Evolutionary conservation across 1,140 invertebrate genomes (phyloP).

Genomic region (Macrosteles quadrilineatus): DNA sequence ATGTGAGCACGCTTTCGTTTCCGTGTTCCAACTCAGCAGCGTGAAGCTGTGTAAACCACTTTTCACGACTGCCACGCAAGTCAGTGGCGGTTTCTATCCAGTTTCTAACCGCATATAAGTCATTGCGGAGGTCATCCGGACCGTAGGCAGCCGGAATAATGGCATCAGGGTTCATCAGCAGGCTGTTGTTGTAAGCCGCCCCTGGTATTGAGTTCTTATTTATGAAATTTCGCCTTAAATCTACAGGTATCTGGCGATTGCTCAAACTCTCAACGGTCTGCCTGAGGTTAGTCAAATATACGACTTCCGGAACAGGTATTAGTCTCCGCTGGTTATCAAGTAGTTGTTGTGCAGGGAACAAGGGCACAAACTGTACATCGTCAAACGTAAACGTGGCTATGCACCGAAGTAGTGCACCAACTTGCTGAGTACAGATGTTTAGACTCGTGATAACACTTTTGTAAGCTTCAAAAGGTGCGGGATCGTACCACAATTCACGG

Average conservation of each 20-base stretch:
- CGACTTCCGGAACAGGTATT: not conserved
- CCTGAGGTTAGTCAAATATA: not conserved
- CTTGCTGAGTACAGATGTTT: not conserved
- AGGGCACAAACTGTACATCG: not conserved
- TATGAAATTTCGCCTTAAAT: not conserved
- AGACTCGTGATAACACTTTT: not conserved
- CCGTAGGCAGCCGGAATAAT: not conserved
- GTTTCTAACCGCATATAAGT: not conserved
- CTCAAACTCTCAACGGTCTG: not conserved
- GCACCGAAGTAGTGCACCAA: not conserved
- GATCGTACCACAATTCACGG: not conserved
- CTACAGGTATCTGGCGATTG: not conserved
- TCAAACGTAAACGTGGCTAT: not conserved
- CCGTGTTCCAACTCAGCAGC: not conserved
- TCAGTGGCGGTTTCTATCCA: not conserved
- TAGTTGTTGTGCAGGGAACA: not conserved
- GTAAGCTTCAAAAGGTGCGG: not conserved
- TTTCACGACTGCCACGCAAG: not conserved
- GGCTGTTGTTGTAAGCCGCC: not conserved
- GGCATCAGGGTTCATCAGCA: not conserved
- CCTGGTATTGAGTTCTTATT: not conserved
- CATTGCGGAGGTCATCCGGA: not conserved
- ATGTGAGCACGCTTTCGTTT: not conserved
- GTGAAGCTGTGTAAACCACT: not conserved
- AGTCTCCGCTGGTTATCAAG: not conserved